Percentiles rank a stretch among this genome's conserved stretches.
These are phyloP conservation scores for Scomber japonicus DNA, from an alignment of 2,113 vertebrate genomes.

Conservation along the genomic window DNA sequence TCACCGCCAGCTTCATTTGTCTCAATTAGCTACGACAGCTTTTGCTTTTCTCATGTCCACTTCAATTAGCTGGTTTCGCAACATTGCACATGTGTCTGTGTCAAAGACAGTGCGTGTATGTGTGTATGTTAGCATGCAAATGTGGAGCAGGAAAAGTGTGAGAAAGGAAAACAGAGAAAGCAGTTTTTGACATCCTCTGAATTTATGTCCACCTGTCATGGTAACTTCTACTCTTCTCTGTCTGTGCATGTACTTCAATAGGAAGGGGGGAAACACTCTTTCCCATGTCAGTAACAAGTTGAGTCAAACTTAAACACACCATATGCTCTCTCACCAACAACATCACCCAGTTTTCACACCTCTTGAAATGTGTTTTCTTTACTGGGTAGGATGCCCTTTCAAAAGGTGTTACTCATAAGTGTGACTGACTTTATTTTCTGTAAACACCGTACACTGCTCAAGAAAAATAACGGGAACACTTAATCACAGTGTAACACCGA, in stretches of 20 bases:
- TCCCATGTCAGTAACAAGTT: slow-evolving; percentile 43
- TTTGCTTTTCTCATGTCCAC: slow-evolving; percentile 79
- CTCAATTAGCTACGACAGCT: slow-evolving; percentile 83
- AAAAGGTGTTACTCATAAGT: slow-evolving; percentile 48
- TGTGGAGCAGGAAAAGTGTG: not conserved
- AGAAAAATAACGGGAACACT: too few species aligned
- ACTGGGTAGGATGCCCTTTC: slow-evolving; percentile 28
- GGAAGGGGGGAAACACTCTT: slow-evolving; percentile 11
- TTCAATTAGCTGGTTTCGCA: slow-evolving; percentile 66
- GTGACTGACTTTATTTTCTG: slow-evolving; percentile 19
- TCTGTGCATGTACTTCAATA: not conserved
- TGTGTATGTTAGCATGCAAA: slow-evolving; percentile 26
- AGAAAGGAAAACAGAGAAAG: not conserved
- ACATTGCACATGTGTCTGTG: slow-evolving; percentile 31
- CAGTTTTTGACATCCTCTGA: not conserved
- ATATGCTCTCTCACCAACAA: slow-evolving; percentile 46
- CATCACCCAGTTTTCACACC: slow-evolving; percentile 60
- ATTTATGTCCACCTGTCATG: not conserved
- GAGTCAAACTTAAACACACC: slow-evolving; percentile 33
- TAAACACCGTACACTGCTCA: slow-evolving; percentile 5
- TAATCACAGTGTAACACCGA: too few species aligned
- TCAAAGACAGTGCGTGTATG: slow-evolving; percentile 35
- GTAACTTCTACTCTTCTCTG: not conserved
- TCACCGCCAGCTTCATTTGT: slow-evolving; percentile 79
- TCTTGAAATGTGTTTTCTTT: slow-evolving; percentile 41